These are phyloP conservation scores for Chloroceryle aenea DNA, from an alignment of 2,113 vertebrate genomes.

Conservation along the genomic window DNA sequence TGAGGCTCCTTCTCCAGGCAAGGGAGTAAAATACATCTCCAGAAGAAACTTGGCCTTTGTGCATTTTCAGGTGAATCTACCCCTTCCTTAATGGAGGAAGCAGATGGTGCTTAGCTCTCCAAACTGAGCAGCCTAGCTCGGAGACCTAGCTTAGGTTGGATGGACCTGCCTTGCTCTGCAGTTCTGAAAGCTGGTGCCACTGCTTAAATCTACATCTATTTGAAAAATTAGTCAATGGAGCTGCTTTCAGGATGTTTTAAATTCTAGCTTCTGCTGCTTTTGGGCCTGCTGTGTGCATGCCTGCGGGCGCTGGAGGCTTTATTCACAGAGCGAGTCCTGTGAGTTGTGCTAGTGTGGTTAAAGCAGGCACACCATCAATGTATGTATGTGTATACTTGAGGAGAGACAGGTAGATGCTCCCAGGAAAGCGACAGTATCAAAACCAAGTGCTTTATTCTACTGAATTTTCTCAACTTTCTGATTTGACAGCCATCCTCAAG, in stretches of 20 bases:
- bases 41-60: background rate
- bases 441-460: background rate
- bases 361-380: background rate
- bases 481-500: background rate
- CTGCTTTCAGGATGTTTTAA: background rate
- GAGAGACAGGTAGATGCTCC: background rate
- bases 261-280: background rate
- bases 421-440: background rate
- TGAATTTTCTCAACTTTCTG: background rate
- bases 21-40: background rate
- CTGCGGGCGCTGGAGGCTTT: rapidly evolving
- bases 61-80: background rate
- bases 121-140: background rate
- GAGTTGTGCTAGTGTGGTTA: background rate
- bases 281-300: background rate
- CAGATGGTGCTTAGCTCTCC: background rate
- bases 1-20: background rate
- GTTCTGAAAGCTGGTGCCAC: background rate
- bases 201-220: background rate
- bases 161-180: background rate
- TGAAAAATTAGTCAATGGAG: rapidly evolving
- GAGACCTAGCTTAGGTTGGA: background rate
- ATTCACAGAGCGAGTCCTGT: rapidly evolving
- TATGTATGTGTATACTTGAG: rapidly evolving
- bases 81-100: background rate